Conservation (phyloP, 2,888 invertebrate species). For the Netelia melanura region DNA sequence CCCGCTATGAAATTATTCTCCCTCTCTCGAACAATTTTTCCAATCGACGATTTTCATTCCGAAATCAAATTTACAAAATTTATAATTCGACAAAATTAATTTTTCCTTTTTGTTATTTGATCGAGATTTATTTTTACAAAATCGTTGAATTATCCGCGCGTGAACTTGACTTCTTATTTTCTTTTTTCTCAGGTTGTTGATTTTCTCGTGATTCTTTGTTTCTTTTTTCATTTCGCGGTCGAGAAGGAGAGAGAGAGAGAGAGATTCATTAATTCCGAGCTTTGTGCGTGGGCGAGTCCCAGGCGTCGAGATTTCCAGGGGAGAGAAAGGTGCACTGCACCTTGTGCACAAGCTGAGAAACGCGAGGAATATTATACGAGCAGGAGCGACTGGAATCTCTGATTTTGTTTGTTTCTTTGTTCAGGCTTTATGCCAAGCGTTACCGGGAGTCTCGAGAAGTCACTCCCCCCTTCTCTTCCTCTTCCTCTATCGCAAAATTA, state of each 20-base stretch:
- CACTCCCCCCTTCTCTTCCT: neutral
- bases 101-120: too few relatives aligned
- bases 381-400: neutral
- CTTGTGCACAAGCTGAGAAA: neutral
- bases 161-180: neutral
- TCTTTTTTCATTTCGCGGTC: neutral
- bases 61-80: too few relatives aligned
- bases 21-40: too few relatives aligned
- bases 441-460: neutral
- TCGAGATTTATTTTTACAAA: neutral
- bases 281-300: neutral
- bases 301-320: neutral
- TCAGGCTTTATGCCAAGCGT: neutral
- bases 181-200: neutral
- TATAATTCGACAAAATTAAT: too few relatives aligned
- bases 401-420: slow-evolving; percentile 1
- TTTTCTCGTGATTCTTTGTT: neutral
- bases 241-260: slow-evolving; percentile 17
- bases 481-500: neutral
- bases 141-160: neutral
- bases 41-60: too few relatives aligned
- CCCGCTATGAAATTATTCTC: too few relatives aligned
- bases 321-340: neutral
- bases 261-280: slow-evolving; percentile 39
- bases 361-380: neutral